Conservation (phyloP, 2,113 vertebrate species). For the Cnemophilus loriae region DNA sequence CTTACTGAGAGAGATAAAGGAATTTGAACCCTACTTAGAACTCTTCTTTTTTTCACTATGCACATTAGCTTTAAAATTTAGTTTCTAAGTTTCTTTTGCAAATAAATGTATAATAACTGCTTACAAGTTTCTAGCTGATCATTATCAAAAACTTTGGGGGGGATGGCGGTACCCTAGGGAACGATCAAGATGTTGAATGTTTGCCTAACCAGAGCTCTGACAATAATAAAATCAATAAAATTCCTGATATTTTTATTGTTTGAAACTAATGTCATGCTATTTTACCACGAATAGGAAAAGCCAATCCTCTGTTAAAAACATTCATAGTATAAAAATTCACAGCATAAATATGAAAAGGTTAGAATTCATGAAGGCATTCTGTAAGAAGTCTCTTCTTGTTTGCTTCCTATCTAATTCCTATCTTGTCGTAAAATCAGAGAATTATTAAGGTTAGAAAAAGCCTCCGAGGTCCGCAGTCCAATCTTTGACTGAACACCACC, state of each 20-base stretch:
- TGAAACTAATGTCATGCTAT: not conserved
- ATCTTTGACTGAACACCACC: not conserved
- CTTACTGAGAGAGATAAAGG: not conserved
- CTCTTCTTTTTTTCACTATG: not conserved
- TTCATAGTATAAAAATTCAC: not conserved
- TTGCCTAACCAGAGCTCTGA: not conserved
- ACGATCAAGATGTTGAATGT: not conserved
- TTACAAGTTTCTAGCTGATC: not conserved
- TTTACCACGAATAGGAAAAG: not conserved
- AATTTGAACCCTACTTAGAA: not conserved
- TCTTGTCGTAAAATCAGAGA: not conserved
- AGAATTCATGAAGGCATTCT: not conserved
- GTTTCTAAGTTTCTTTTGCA: not conserved
- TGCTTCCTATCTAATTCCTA: not conserved
- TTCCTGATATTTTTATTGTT: not conserved
- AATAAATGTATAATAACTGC: not conserved
- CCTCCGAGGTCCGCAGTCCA: not conserved
- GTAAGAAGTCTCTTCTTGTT: not conserved
- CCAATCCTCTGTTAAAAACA: not conserved
- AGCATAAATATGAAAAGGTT: too few relatives aligned
- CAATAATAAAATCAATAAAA: not conserved
- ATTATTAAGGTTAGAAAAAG: not conserved
- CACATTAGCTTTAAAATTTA: not conserved
- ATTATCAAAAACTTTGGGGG: not conserved
- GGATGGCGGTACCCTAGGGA: fast-evolving